phyloP scores from a whole-genome alignment of 1,140 invertebrate species.

The Aplysia californica region DNA sequence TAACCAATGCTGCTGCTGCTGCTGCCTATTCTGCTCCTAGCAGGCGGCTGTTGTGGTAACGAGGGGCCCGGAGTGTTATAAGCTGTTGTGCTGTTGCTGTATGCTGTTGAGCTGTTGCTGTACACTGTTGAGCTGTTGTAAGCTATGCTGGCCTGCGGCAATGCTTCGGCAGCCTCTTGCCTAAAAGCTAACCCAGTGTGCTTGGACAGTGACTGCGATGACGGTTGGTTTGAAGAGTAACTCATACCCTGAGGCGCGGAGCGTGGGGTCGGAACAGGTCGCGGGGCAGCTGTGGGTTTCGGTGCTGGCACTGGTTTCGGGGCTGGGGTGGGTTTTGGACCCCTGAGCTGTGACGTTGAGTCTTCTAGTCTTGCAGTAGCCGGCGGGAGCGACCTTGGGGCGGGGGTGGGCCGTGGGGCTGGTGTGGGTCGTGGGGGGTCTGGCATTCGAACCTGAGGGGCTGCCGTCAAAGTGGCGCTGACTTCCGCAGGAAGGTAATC shows the following conservation, averaged over 20 bases:
- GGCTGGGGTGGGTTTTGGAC: background rate
- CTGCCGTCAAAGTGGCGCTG: background rate
- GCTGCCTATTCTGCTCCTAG: background rate
- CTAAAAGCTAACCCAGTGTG: background rate
- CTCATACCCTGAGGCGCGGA: background rate
- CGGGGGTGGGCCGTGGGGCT: background rate
- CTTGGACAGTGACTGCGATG: background rate
- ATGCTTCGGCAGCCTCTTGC: background rate
- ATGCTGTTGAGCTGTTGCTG: background rate
- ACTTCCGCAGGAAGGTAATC: background rate
- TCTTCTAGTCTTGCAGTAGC: background rate
- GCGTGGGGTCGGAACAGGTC: background rate
- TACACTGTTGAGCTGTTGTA: background rate
- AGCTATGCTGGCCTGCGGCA: no score
- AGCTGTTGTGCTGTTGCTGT: background rate
- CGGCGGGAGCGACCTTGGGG: no score
- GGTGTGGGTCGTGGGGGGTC: background rate
- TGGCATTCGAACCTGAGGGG: background rate
- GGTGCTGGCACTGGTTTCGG: constrained; percentile 2
- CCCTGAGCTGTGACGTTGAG: background rate
- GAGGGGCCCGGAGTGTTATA: background rate
- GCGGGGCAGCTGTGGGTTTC: background rate
- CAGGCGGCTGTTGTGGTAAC: background rate
- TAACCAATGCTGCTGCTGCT: background rate
- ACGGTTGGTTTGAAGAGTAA: background rate